Evolutionary conservation across 2,888 invertebrate species (phyloP).

Genomic region (Lapara coniferarum): DNA sequence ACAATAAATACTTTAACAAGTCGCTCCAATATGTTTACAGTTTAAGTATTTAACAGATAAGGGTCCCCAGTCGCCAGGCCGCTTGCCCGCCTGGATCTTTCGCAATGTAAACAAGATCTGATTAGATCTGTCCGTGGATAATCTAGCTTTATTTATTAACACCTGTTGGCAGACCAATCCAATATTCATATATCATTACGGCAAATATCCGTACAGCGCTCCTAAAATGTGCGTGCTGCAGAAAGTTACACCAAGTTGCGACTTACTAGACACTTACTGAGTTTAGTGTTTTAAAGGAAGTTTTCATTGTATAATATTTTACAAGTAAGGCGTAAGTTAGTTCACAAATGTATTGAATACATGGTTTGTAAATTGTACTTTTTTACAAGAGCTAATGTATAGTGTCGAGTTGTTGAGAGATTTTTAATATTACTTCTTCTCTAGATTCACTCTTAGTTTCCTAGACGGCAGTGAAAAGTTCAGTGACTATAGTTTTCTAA

Average conservation of each 20-base stretch:
- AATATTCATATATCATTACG: slow-evolving; percentile 56
- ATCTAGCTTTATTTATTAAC: slow-evolving; percentile 74
- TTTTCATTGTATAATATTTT: too few species aligned
- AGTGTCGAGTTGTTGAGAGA: too few species aligned
- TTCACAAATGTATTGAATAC: too few species aligned
- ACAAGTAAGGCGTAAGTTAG: too few species aligned
- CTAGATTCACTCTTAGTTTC: too few species aligned
- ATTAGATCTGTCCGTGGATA: slow-evolving; percentile 71
- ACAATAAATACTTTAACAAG: slow-evolving; percentile 73
- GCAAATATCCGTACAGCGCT: slow-evolving; percentile 38
- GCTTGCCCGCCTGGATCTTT: slow-evolving; percentile 54
- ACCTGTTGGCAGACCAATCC: slow-evolving; percentile 59
- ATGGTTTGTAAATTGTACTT: too few species aligned
- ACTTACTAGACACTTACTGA: background rate
- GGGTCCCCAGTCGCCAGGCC: slow-evolving; percentile 41
- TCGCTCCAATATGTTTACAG: slow-evolving; percentile 68
- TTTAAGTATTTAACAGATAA: slow-evolving; percentile 66
- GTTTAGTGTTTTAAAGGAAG: background rate
- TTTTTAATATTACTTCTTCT: too few species aligned
- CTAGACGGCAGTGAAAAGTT: too few species aligned
- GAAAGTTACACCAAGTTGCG: slow-evolving; percentile 1
- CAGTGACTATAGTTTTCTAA: too few species aligned
- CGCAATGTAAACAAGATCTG: slow-evolving; percentile 76
- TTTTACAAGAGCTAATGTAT: too few species aligned
- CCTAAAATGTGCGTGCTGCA: slow-evolving; percentile 36